A percentile compares a stretch with the other conserved stretches of the same genome.
Conservation (phyloP, 1,140 invertebrate genomes). For the Hyposmocoma kahamanoa region DNA sequence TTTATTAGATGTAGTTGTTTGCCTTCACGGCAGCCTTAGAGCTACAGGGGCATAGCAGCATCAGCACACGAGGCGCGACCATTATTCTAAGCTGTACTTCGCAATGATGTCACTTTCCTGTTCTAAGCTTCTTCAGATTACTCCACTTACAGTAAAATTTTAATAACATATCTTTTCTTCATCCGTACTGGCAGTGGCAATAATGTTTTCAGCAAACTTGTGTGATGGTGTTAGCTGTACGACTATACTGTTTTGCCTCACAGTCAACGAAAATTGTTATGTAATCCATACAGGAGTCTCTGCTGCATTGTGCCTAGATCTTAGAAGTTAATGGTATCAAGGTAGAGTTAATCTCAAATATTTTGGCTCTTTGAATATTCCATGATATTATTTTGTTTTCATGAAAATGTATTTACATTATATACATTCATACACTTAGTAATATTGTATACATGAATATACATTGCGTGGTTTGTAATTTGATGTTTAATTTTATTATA, state of each 20-base stretch:
- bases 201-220: slow-evolving; percentile 38
- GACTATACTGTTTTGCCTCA: slow-evolving; percentile 52
- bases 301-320: slow-evolving; percentile 75
- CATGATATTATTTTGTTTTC: slow-evolving; percentile 73
- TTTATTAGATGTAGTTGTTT: slow-evolving; percentile 68
- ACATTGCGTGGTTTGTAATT: slow-evolving; percentile 71
- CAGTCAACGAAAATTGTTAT: slow-evolving; percentile 73
- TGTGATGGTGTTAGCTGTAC: slow-evolving; percentile 49
- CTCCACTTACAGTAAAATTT: slow-evolving; percentile 9
- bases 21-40: slow-evolving; percentile 56
- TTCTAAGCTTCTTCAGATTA: slow-evolving; percentile 17
- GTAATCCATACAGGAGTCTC: slow-evolving; percentile 72
- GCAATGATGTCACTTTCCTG: slow-evolving; percentile 8
- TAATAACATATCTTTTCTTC: slow-evolving; percentile 24
- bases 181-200: slow-evolving; percentile 16
- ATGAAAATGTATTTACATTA: slow-evolving; percentile 73
- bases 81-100: slow-evolving; percentile 33
- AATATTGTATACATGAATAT: slow-evolving; percentile 73
- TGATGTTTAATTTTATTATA: slow-evolving; percentile 61
- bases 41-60: slow-evolving; percentile 46
- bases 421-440: slow-evolving; percentile 71
- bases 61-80: slow-evolving; percentile 28
- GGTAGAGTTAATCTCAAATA: slow-evolving; percentile 73
- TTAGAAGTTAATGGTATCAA: slow-evolving; percentile 74
- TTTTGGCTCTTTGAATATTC: slow-evolving; percentile 75